Percentiles rank a stretch among this genome's conserved stretches.
These are phyloP conservation scores for Euzetes globulus DNA, from an alignment of 2,888 invertebrate genomes.

Conservation along the genomic window DNA sequence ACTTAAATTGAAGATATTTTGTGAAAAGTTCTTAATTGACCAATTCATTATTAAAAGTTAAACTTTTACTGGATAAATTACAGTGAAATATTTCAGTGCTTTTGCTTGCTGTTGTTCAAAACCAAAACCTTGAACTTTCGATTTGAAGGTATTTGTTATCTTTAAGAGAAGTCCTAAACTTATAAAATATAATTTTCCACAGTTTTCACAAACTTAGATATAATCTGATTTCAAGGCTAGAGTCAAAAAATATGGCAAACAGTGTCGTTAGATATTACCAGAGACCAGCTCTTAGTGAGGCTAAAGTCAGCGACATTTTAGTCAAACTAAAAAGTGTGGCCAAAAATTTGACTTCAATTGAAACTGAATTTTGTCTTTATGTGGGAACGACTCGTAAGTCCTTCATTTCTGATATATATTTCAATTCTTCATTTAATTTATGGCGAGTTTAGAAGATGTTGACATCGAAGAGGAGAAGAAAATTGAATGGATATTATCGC, in stretches of 20 bases:
- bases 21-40: too few species aligned
- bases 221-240: not conserved
- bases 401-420: too few species aligned
- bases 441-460: not conserved
- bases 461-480: not conserved
- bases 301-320: slow-evolving; percentile 5
- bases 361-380: slow-evolving; percentile 34
- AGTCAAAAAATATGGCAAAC: slow-evolving; percentile 14
- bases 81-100: too few species aligned
- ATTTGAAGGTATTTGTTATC: too few species aligned
- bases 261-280: slow-evolving; percentile 34
- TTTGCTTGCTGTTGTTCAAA: too few species aligned
- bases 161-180: too few species aligned
- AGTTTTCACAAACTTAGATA: not conserved
- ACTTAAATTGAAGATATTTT: too few species aligned
- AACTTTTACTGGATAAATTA: too few species aligned
- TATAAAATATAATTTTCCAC: not conserved
- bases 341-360: slow-evolving; percentile 10
- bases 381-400: slow-evolving; percentile 31
- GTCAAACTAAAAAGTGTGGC: not conserved
- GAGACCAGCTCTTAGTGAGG: slow-evolving; percentile 31
- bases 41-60: too few species aligned
- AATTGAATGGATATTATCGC: slow-evolving; percentile 34
- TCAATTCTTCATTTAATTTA: too few species aligned
- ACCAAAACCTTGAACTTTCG: too few species aligned